Base-by-base conservation (phyloP, 1,140 invertebrate species). In the Dendrolimus punctatus region DNA sequence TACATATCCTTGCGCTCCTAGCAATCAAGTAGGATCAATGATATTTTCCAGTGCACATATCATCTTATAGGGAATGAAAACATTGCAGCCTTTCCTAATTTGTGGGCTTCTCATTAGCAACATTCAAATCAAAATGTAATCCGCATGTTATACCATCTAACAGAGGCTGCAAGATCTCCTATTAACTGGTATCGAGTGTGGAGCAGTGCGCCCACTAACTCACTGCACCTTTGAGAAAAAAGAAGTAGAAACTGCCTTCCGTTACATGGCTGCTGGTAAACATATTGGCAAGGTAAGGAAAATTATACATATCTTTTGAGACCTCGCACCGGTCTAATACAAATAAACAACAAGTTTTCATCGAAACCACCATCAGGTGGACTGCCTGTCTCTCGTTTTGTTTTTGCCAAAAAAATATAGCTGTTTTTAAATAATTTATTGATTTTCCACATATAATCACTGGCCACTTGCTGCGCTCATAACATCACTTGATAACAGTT, bases 191-290 rank as follows among this genome's bases (percentile, higher is more conserved):
- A 91, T 95, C 36, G 80, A 89, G 54, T 87, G 77, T 46, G 95
- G 91, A n/a, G 88, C 89, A 2, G 90, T 93, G 2, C 87, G 89
- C 58, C 92, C 92, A 2, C 73, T 94, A 42, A 88, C 88, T 0
- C 80, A 88, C 52, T 90, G 87, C 38, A 87, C 90, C 1, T 94
- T 93, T 64, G 70, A 87, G 10, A 85, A 84, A 38, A 70, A 91
- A 52, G 88, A 93, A 71, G 76, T 92, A 4, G 92, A 93, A 68
- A 77, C 90, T 60, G 92, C 92, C 3, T 94, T 93, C 79, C 83
- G 92, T 49, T 91, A 92, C 69, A 95, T 97, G 91, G 92, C 94
- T 5, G 90, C 92, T 56, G 95, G 95, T 8, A 95, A 95, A 86
- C 95, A 97, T 76, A 94, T 96, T 54, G 95, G 95, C 57, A 97